Conservation (phyloP, 2,888 invertebrate genomes). For the Coenonympha glycerion region DNA sequence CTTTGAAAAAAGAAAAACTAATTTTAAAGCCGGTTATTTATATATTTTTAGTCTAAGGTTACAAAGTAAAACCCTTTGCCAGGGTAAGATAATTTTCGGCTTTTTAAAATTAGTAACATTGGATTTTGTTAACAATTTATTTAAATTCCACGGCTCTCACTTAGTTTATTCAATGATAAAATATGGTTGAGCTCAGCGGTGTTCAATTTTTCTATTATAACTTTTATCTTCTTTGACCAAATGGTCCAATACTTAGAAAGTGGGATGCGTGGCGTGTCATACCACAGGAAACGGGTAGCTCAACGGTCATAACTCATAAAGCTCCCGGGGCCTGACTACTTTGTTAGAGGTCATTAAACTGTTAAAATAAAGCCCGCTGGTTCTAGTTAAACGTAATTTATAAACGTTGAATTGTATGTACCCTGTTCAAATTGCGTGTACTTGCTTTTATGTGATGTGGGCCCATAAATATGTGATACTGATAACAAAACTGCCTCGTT, state of each 20-base stretch:
- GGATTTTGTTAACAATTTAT: too few species aligned
- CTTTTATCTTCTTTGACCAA: background rate
- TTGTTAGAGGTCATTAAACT: slow-evolving; percentile 28
- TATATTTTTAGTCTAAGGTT: too few species aligned
- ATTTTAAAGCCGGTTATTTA: too few species aligned
- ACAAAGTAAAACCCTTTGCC: too few species aligned
- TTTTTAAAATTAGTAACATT: too few species aligned
- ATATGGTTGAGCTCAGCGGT: too few species aligned
- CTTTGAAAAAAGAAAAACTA: too few species aligned
- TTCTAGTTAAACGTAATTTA: slow-evolving; percentile 26
- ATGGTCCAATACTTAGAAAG: background rate
- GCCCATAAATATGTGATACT: background rate
- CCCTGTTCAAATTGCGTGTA: slow-evolving; percentile 2
- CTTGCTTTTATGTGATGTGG: background rate
- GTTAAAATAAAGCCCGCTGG: slow-evolving; percentile 25
- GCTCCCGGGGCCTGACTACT: slow-evolving; percentile 27
- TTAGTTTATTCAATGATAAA: too few species aligned
- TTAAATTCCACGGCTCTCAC: too few species aligned
- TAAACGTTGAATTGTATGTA: slow-evolving; percentile 17
- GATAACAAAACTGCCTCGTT: background rate
- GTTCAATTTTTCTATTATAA: too few species aligned
- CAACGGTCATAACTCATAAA: slow-evolving; percentile 21
- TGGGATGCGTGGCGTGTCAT: background rate
- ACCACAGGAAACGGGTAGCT: background rate
- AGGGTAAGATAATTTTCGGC: too few species aligned